Evolutionary conservation across 2,888 invertebrate genomes (phyloP).

Genomic region (Odontocolon sp.): DNA sequence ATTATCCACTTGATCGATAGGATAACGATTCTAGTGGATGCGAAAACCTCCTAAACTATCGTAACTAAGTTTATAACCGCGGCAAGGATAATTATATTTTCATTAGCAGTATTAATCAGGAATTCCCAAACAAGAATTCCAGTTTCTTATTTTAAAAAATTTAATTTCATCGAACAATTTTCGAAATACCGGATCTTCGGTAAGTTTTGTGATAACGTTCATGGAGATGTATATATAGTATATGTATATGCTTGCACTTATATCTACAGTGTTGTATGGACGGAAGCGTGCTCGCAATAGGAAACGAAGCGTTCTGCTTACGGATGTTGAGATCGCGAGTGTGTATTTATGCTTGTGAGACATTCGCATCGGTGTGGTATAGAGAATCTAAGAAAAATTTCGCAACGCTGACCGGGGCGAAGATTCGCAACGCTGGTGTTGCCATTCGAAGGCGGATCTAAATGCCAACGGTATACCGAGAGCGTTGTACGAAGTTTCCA

Average conservation of each 20-base stretch:
- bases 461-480: slow-evolving; percentile 14
- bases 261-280: slow-evolving; percentile 19
- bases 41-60: slow-evolving; percentile 13
- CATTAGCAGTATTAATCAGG: background rate
- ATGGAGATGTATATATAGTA: background rate
- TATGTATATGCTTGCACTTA: slow-evolving; percentile 8
- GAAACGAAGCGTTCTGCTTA: slow-evolving; percentile 35
- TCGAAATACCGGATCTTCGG: slow-evolving; percentile 36
- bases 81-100: slow-evolving; percentile 19
- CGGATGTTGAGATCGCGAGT: slow-evolving; percentile 11
- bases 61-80: background rate
- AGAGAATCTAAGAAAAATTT: slow-evolving; percentile 6
- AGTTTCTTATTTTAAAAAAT: background rate
- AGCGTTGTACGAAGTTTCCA: background rate
- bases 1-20: slow-evolving; percentile 20
- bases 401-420: slow-evolving; percentile 33
- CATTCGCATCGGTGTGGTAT: background rate
- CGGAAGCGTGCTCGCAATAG: slow-evolving; percentile 44
- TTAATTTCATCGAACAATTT: background rate
- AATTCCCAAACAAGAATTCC: background rate
- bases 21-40: background rate
- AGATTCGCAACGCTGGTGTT: slow-evolving; percentile 17
- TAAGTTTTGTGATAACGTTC: slow-evolving; percentile 9
- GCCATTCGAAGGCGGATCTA: slow-evolving; percentile 1
- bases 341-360: background rate